Evolutionary conservation across 2,888 invertebrate species (phyloP).

Genomic region (Ennomos erosarius): DNA sequence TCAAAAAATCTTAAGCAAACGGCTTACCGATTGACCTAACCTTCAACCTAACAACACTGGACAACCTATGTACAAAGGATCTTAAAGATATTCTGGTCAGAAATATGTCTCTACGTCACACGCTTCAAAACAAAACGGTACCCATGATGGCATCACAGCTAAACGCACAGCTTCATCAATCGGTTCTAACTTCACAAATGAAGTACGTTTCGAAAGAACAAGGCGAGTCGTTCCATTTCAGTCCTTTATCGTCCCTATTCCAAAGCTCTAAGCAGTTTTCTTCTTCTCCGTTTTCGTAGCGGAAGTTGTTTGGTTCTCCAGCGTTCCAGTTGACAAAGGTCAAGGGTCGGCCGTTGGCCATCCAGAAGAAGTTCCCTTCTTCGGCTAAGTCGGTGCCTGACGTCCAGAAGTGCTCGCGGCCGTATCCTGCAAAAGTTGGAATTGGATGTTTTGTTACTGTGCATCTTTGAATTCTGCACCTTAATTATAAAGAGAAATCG

Average conservation of each 20-base stretch:
- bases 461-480: too few species aligned
- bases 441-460: neutral
- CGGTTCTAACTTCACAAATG: constrained; percentile 92
- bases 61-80: too few species aligned
- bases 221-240: constrained; percentile 97
- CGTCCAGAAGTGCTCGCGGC: constrained; percentile 97
- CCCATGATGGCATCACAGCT: constrained; percentile 12
- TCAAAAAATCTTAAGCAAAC: too few species aligned
- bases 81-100: too few species aligned
- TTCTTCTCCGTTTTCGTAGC: constrained; percentile 96
- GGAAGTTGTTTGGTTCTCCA: constrained; percentile 97
- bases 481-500: neutral
- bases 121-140: constrained; percentile 8
- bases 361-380: constrained; percentile 96
- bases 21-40: too few species aligned
- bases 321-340: constrained; percentile 98
- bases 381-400: constrained; percentile 96
- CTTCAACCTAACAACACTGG: too few species aligned
- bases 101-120: constrained; percentile 2
- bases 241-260: constrained; percentile 96
- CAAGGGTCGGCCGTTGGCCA: constrained; percentile 94
- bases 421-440: constrained; percentile 87
- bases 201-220: constrained; percentile 97
- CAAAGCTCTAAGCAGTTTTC: constrained; percentile 96
- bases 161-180: constrained; percentile 54